These are phyloP conservation scores for Pharmacophagus antenor DNA, from an alignment of 2,888 invertebrate species.

Conservation along the genomic window DNA sequence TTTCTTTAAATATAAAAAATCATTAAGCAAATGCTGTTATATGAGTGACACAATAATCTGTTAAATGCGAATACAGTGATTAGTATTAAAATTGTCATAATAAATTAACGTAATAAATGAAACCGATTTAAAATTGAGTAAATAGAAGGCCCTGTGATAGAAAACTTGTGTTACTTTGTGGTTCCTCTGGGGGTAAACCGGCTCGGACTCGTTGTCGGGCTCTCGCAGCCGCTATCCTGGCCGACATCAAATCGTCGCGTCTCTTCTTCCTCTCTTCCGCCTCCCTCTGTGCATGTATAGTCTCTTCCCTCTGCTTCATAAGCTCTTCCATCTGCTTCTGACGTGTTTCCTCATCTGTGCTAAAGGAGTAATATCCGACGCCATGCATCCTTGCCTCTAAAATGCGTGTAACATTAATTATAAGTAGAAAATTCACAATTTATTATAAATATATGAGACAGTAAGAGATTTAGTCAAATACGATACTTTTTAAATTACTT, in stretches of 20 bases:
- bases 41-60: too few species aligned
- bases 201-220: constrained; percentile 86
- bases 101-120: too few species aligned
- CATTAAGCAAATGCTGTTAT: too few species aligned
- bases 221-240: constrained; percentile 86
- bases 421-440: neutral
- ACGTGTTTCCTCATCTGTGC: constrained; percentile 90
- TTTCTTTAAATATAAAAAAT: too few species aligned
- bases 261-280: constrained; percentile 82
- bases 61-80: too few species aligned
- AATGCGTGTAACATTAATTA: constrained; percentile 14
- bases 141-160: neutral
- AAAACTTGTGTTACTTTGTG: constrained; percentile 55
- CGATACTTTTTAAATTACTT: too few species aligned
- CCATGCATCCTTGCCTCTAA: constrained; percentile 95
- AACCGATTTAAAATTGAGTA: too few species aligned
- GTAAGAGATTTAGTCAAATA: neutral
- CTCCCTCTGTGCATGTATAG: constrained; percentile 84
- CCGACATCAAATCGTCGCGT: constrained; percentile 84
- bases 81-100: too few species aligned
- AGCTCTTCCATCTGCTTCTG: constrained; percentile 90
- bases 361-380: constrained; percentile 94
- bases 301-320: constrained; percentile 85
- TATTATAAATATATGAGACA: neutral
- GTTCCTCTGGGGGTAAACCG: constrained; percentile 85